A percentile compares a stretch with the other conserved stretches of the same genome.
Evolutionary conservation across 2,113 vertebrate species (phyloP).

Genomic region (Oophaga pumilio): DNA sequence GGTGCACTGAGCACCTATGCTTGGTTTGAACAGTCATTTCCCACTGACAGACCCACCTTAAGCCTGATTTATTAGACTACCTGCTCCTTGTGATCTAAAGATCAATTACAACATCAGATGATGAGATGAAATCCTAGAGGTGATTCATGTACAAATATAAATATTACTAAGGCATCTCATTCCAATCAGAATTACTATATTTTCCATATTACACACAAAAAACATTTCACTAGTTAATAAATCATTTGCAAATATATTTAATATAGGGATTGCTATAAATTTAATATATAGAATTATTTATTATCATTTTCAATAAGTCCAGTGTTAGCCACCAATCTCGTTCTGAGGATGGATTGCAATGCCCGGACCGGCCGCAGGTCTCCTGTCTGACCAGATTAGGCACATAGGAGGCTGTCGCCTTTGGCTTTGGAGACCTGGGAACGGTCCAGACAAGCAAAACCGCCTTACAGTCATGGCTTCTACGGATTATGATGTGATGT

Average conservation of each 20-base stretch:
- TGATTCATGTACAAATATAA: not conserved
- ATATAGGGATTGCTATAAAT: not conserved
- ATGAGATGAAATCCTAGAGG: not conserved
- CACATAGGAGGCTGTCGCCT: too few species aligned
- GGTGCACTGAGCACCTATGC: too few species aligned
- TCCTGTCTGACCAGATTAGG: too few species aligned
- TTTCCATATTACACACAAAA: not conserved
- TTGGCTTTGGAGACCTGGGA: too few species aligned
- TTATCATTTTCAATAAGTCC: too few species aligned
- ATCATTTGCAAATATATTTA: not conserved
- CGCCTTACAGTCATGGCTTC: not conserved
- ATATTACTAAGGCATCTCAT: not conserved
- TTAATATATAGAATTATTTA: too few species aligned
- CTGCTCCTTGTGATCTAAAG: not conserved
- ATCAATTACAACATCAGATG: not conserved
- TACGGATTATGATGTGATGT: not conserved
- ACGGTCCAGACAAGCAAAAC: too few species aligned
- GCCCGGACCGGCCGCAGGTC: too few species aligned
- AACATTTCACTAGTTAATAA: not conserved
- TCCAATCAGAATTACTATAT: not conserved
- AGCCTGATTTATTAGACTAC: not conserved
- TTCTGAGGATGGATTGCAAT: too few species aligned
- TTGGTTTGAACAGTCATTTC: too few species aligned
- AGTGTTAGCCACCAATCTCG: too few species aligned
- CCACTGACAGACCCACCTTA: too few species aligned